A percentile compares a stretch with the other conserved stretches of the same genome.
Conservation (phyloP, 2,113 vertebrate species). For the Equus przewalskii region DNA sequence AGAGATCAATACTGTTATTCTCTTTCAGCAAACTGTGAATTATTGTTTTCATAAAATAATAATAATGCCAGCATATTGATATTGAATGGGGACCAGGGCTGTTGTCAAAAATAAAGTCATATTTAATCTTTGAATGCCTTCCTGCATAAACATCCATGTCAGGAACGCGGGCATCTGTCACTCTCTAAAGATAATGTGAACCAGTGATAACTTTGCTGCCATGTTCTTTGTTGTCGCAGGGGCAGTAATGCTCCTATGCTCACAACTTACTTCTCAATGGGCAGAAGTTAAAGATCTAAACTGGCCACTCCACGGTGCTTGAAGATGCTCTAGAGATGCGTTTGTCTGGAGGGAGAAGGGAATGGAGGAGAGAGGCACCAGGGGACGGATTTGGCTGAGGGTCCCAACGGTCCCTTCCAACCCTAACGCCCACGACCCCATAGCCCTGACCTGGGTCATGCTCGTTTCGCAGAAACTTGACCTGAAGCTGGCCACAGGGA, state of each 20-base stretch:
- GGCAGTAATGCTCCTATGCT: neutral
- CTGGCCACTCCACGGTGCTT: neutral
- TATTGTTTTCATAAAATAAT: conserved; percentile 80
- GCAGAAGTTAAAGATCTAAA: rapidly evolving
- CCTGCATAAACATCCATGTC: neutral
- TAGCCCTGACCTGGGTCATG: rapidly evolving
- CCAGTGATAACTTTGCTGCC: neutral
- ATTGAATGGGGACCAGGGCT: neutral
- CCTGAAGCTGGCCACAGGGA: rapidly evolving
- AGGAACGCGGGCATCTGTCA: conserved; percentile 2
- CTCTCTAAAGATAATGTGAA: neutral
- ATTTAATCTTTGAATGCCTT: neutral
- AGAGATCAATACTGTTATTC: conserved; percentile 81
- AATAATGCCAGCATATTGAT: conserved; percentile 33
- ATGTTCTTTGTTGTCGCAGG: neutral
- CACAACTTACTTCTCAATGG: neutral
- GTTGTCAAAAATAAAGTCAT: neutral
- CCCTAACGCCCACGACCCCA: rapidly evolving
- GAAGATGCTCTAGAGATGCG: neutral
- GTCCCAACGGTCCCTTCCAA: rapidly evolving
- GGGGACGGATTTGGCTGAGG: rapidly evolving
- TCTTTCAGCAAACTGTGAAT: conserved; percentile 78
- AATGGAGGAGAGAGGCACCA: neutral
- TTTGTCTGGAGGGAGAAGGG: neutral
- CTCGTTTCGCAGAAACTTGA: neutral